Evolutionary conservation across 2,888 invertebrate genomes (phyloP), one percentile per base, ranked within the genome.

Genomic region (Holacanthella duospinosa): DNA sequence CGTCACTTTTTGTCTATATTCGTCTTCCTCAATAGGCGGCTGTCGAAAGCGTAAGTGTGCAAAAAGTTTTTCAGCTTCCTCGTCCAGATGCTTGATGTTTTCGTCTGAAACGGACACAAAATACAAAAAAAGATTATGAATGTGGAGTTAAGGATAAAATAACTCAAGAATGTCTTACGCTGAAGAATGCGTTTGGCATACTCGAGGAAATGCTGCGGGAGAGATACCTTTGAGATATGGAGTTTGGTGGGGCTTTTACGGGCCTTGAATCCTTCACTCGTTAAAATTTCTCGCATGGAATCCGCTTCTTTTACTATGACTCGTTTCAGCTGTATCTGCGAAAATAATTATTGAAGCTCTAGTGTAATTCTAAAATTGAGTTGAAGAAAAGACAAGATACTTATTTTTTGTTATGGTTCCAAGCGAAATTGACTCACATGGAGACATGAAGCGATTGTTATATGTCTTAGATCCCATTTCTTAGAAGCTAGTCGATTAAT

Each of bases 161-260:
- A 36, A 36, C 16, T 36, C 36, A 36, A 36, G 78, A 68, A 64
- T 21, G 29, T 27, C 56, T 66, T 76, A 82, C 82, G 81, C 75
- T 76, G 75, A 21, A 81, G 74, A 68, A 84, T 77, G 54, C 78
- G 77, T 71, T 79, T 74, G 19, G 87, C 81, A 1, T 85, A 82
- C 26, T 81, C 78, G 27, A 79, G 75, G 64, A 89, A 80, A 64
- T 83, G 79, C 1, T 80, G 76, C 0, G 90, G 89, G 19, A 89
- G 74, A 2, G 76, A 67, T 0, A 83, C 78, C 1, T 79, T 74
- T 71, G 78, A 82, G 1, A 80, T 76, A 67, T 80, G 80, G 1
- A 83, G 77, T 56, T 84, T 80, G 28, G 91, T 91, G 0, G 88
- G 87, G 78, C 91, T 90, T 64, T 83, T 81, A 60, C 83, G 81